These are phyloP conservation scores for Drosophila pseudoananassae DNA, from an alignment of 1,140 invertebrate species.

Conservation along the genomic window DNA sequence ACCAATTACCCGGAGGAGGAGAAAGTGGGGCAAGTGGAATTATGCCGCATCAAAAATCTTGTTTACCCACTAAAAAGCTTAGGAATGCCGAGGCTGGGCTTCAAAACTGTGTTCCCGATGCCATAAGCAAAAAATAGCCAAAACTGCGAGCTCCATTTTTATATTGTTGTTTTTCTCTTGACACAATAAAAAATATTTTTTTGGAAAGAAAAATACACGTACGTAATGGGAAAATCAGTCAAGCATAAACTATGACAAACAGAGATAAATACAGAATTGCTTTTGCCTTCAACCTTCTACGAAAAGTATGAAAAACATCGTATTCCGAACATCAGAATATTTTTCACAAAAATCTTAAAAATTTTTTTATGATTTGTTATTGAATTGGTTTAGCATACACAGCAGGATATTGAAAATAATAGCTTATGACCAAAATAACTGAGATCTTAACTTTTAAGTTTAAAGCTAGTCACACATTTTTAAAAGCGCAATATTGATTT, in stretches of 20 bases:
- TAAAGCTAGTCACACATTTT: too few relatives aligned
- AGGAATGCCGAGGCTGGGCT: slow-evolving; percentile 2
- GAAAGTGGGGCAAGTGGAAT: slow-evolving; percentile 21
- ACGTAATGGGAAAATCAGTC: slow-evolving; percentile 75
- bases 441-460: neutral
- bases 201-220: slow-evolving; percentile 42
- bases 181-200: slow-evolving; percentile 62
- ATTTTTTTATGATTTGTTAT: neutral
- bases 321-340: neutral
- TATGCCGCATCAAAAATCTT: slow-evolving; percentile 48
- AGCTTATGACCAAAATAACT: neutral
- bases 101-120: slow-evolving; percentile 33
- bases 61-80: slow-evolving; percentile 59
- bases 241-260: slow-evolving; percentile 76
- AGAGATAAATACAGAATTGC: slow-evolving; percentile 72
- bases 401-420: neutral
- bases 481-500: slow-evolving; percentile 34
- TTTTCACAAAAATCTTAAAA: neutral
- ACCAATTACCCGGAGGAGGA: slow-evolving; percentile 56
- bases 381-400: neutral
- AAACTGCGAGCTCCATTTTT: slow-evolving; percentile 37
- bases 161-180: slow-evolving; percentile 54
- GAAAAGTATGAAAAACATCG: slow-evolving; percentile 26
- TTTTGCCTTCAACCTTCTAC: slow-evolving; percentile 25
- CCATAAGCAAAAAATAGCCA: slow-evolving; percentile 36